Conservation (phyloP, 30 jellyfish, hydroid and myxozoan species). For the Aurelia aurita region DNA sequence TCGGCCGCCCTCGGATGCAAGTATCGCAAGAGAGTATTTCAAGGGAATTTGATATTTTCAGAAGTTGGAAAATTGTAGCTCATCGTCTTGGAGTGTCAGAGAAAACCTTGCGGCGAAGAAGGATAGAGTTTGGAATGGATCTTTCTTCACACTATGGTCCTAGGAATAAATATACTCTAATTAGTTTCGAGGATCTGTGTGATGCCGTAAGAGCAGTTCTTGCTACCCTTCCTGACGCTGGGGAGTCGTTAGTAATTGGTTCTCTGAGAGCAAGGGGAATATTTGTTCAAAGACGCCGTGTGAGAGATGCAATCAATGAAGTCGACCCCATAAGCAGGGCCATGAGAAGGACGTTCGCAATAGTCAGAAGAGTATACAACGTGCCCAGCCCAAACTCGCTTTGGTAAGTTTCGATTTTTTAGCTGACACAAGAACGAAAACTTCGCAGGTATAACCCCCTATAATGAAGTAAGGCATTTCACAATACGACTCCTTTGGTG, state of each 20-base stretch:
- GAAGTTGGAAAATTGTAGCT: slow-evolving; percentile 37
- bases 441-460: too few relatives aligned
- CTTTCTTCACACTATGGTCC: slow-evolving; percentile 9
- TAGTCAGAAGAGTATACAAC: slow-evolving; percentile 31
- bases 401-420: background rate
- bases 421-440: background rate
- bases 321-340: slow-evolving; percentile 55
- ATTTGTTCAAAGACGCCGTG: slow-evolving; percentile 19
- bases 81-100: slow-evolving; percentile 24
- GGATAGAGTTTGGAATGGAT: slow-evolving; percentile 43
- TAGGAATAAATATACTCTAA: slow-evolving; percentile 7
- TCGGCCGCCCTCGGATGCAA: slow-evolving; percentile 19
- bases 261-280: slow-evolving; percentile 49
- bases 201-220: background rate
- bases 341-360: slow-evolving; percentile 35
- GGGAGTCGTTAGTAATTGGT: slow-evolving; percentile 39
- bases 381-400: slow-evolving; percentile 38
- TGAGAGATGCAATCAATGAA: slow-evolving; percentile 38
- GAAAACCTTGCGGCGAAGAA: slow-evolving; percentile 40
- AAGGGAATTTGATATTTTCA: slow-evolving; percentile 6
- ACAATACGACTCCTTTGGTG: too few relatives aligned
- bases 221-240: slow-evolving; percentile 3
- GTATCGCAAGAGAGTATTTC: slow-evolving; percentile 7
- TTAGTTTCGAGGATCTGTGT: background rate
- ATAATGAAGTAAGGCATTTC: too few relatives aligned